Conservation (phyloP, 1,140 invertebrate genomes). For the Bilobella aurantiaca region DNA sequence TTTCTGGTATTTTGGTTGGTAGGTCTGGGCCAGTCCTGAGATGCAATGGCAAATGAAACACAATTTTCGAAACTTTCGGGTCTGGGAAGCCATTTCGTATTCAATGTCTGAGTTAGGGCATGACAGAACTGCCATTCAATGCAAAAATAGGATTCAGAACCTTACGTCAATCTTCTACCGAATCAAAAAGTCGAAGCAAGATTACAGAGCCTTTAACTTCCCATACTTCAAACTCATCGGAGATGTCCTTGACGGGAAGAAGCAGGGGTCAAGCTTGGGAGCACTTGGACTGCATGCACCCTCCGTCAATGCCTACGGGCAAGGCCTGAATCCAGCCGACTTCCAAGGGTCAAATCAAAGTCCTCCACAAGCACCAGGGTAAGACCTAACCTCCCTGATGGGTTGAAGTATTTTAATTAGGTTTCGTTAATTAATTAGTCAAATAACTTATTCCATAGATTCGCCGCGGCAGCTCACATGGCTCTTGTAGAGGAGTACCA, state of each 20-base stretch:
- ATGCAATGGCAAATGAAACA: constrained; percentile 35
- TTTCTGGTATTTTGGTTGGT: neutral
- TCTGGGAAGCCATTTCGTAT: constrained; percentile 34
- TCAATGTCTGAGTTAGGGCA: constrained; percentile 31
- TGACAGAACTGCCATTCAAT: constrained; percentile 34
- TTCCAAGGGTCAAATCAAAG: constrained; percentile 1
- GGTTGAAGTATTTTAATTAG: neutral
- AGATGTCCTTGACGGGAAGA: constrained; percentile 34
- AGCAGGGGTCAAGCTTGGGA: constrained; percentile 23
- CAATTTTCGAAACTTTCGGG: constrained; percentile 33
- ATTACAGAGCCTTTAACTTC: constrained; percentile 33
- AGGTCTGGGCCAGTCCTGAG: constrained; percentile 34
- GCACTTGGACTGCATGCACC: neutral
- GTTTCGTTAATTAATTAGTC: neutral
- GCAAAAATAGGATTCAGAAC: constrained; percentile 35
- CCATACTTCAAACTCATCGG: constrained; percentile 34
- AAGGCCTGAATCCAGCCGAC: constrained; percentile 1
- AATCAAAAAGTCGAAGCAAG: constrained; percentile 34
- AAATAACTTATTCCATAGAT: neutral
- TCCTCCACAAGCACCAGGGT: neutral
- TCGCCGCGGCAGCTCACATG: constrained; percentile 25
- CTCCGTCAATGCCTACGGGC: constrained; percentile 2
- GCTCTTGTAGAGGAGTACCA: constrained; percentile 32
- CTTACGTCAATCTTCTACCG: constrained; percentile 34
- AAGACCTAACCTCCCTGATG: too few relatives aligned